A percentile compares a stretch with the other conserved stretches of the same genome.
Evolutionary conservation across 2,888 invertebrate genomes (phyloP).

Genomic region (Alviniconcha strummeri): DNA sequence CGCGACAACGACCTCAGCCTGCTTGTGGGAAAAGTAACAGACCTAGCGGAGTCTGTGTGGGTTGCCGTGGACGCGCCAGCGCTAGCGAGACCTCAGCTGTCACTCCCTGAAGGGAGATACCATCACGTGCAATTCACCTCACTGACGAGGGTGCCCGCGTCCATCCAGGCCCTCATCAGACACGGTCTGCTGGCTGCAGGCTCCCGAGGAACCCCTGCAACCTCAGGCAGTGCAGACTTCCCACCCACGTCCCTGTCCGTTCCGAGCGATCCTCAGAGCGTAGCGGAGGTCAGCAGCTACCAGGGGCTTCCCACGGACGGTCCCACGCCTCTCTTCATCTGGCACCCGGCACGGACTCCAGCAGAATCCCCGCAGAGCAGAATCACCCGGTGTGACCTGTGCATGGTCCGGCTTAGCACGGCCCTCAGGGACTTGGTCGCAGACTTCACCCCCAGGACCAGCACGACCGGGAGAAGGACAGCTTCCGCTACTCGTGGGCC

Average conservation of each 20-base stretch:
- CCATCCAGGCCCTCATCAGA: slow-evolving; percentile 19
- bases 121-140: background rate
- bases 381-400: background rate
- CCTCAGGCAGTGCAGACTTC: background rate
- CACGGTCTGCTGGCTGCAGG: background rate
- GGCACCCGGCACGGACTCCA: background rate
- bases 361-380: background rate
- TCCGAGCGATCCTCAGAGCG: background rate
- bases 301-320: slow-evolving; percentile 23
- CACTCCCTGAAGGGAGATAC: background rate
- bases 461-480: background rate
- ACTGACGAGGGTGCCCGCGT: slow-evolving; percentile 15
- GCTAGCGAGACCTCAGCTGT: background rate
- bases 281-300: slow-evolving; percentile 8
- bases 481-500: background rate
- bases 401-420: background rate
- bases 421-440: background rate
- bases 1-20: background rate
- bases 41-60: slow-evolving; percentile 1
- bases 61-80: background rate
- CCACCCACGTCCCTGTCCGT: background rate
- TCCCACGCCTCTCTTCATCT: slow-evolving; percentile 24
- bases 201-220: background rate
- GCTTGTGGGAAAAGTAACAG: background rate
- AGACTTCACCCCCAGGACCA: background rate